A percentile compares a stretch with the other conserved stretches of the same genome.
Conservation (phyloP, 2,113 vertebrate genomes). For the Cynoglossus semilaevis region DNA sequence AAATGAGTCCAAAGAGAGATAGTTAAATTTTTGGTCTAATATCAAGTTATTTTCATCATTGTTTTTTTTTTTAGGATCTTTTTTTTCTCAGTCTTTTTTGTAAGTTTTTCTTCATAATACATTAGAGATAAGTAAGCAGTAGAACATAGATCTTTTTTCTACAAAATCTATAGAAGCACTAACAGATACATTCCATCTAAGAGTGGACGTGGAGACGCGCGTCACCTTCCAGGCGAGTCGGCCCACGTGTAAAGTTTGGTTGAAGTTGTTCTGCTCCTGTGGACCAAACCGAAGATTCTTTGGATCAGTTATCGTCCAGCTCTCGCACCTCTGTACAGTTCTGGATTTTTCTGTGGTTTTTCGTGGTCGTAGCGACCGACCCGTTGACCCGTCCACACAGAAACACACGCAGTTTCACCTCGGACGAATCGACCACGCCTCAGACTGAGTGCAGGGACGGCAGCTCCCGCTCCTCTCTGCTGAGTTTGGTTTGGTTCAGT, state of each 20-base stretch:
- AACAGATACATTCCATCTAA: slow-evolving; percentile 85
- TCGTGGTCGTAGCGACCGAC: slow-evolving; percentile 1
- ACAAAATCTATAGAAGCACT: slow-evolving; percentile 86
- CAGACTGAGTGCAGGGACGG: slow-evolving; percentile 29
- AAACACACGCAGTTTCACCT: slow-evolving; percentile 36
- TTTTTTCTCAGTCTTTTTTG: slow-evolving; percentile 73
- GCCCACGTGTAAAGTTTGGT: slow-evolving; percentile 61
- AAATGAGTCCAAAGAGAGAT: slow-evolving; percentile 73
- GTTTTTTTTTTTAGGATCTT: slow-evolving; percentile 70
- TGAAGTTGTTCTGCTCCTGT: slow-evolving; percentile 52
- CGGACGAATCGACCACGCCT: slow-evolving; percentile 42
- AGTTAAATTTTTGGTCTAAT: slow-evolving; percentile 90
- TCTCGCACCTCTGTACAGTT: slow-evolving; percentile 23
- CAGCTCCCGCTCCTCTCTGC: slow-evolving; percentile 30
- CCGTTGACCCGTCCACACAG: slow-evolving; percentile 18
- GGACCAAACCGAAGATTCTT: slow-evolving; percentile 69
- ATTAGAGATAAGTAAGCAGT: slow-evolving; percentile 83
- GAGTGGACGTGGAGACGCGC: slow-evolving; percentile 73
- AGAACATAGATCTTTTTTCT: slow-evolving; percentile 84
- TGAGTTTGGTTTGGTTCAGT: slow-evolving; percentile 65
- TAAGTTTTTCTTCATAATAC: slow-evolving; percentile 75
- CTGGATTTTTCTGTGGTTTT: neutral
- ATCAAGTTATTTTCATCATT: slow-evolving; percentile 83
- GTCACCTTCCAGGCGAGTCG: slow-evolving; percentile 59
- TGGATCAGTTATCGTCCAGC: slow-evolving; percentile 59